Evolutionary conservation across 1,140 invertebrate genomes (phyloP), one percentile per base, ranked within the genome.

Genomic region (Coptotermes formosanus): DNA sequence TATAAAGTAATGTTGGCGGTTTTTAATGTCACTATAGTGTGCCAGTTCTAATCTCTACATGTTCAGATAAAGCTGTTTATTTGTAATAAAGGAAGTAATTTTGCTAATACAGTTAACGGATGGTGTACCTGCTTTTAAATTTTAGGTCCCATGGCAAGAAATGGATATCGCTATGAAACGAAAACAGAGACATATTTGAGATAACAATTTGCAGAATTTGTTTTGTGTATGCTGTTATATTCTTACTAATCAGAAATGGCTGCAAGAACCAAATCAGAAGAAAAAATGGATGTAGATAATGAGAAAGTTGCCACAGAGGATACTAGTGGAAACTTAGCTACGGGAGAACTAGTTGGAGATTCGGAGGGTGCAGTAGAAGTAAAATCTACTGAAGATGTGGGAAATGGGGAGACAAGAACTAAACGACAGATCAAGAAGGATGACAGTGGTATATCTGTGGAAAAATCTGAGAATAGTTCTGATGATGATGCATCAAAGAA

Each of bases 391-490:
- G 83, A 84, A 84, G 44, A 21, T 84, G 45, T 52, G 21, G 38
- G 23, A 38, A 45, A 69, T 82, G 81, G 48, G 16, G 85, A 82
- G 30, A 45, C 75, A 14, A 43, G 85, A 21, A 87, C 44, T 12
- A 87, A 87, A 82, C 44, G 86, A 82, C 81, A 86, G 75, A 87
- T 91, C 86, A 91, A 90, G 86, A 91, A 91, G 87, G 89, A 89
- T 86, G 90, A 90, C 87, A 91, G 89, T 88, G 90, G 89, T 52
- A 90, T 90, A 75, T 89, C 89, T 52, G 86, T 89, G 69, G 90
- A 91, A 86, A 90, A 88, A 86, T 90, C 89, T 45, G 89, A 87
- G 32, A 88, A 89, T 64, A 89, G 87, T 88, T 90, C 87, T 52
- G 89, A 91, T 59, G 89, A 89, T 84, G 89, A 89, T 86, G 88